Base-by-base conservation (phyloP, 2,888 invertebrate genomes). In the Diachrysia chrysitis region DNA sequence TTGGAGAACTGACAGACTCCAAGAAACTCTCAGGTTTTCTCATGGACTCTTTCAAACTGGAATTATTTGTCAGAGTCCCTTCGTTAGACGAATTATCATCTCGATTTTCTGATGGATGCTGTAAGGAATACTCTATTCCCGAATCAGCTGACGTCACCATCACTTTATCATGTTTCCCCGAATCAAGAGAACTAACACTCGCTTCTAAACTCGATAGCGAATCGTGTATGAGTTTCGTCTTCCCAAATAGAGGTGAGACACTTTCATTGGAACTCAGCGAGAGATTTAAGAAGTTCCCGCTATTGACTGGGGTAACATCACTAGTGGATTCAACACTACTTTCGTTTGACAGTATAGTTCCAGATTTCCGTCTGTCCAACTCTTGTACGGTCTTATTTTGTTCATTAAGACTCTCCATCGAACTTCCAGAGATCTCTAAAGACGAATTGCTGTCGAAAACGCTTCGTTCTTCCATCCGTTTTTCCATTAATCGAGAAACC, bases 71-170 rank as follows among this genome's bases (percentile, higher is more conserved):
- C n/a, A 95, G 72, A 0, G 95, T 95, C 0, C 95, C 95, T 82
- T 95, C 95, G 53, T 95, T 95, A 0, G 95, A 95, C 0, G 95
- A 95, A 10, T 89, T 89, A 32, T 94, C 94, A 2, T 95, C 94
- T 83, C 89, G 93, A 5, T 78, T 87, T 16, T 94, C 95, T 0
- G 91, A 82, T 0, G 93, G 93, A 48, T 93, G 90, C 37, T 95
- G 94, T 2, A 95, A 76, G 0, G 95, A 95, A 69, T 95, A 91
- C 66, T 95, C 95, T 66, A 95, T 95, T 0, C 95, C 95, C 0
- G 95, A 95, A 77, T 95, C 95, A 0, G 95, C 92, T 35, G 95
- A 95, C 0, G 94, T 94, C 0, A 95, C 90, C 93, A 95, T 93
- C 0, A 92, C 70, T 71, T 89, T 92, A 6, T 95, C 94, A 0